Evolutionary conservation across 2,797 vertebrate species (phyloP).

Genomic region (Ispidina lecontei): DNA sequence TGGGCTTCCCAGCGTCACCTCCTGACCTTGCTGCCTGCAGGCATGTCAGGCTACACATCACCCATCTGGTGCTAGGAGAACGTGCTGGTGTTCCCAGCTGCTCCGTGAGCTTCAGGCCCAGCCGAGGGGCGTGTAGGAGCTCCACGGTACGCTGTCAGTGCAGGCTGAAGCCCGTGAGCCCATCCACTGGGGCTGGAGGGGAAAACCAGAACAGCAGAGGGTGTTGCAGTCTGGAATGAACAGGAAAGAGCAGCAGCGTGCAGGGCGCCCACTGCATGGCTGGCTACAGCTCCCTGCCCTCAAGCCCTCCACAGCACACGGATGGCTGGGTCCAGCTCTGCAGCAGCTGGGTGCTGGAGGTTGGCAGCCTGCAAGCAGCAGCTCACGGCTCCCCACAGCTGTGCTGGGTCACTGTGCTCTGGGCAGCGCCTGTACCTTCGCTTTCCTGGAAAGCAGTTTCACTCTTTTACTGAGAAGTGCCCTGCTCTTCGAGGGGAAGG

Average conservation of each 20-base stretch:
- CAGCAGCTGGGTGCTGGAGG: not conserved
- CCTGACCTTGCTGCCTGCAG: not conserved
- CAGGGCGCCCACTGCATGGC: accelerated
- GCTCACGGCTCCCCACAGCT: not conserved
- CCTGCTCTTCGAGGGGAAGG: not conserved
- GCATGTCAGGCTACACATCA: accelerated
- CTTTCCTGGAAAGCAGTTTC: slow-evolving; percentile 70
- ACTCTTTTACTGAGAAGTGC: slow-evolving; percentile 41
- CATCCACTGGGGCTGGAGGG: accelerated
- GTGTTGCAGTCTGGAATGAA: not conserved
- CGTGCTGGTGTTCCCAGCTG: accelerated
- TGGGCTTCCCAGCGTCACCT: accelerated
- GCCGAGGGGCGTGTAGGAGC: not conserved
- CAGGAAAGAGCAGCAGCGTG: accelerated
- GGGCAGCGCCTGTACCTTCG: not conserved
- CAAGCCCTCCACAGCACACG: accelerated
- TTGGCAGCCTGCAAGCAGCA: not conserved
- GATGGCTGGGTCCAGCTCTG: accelerated
- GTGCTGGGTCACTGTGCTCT: not conserved
- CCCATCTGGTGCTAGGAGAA: not conserved
- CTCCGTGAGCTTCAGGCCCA: not conserved
- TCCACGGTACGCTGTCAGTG: accelerated
- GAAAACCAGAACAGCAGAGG: not conserved
- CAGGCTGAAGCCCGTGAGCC: not conserved
- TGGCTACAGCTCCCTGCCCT: not conserved